Percentiles rank a stretch among this genome's conserved stretches.
phyloP scores from a whole-genome alignment of 2,113 vertebrate genomes.

The Lota lota region DNA sequence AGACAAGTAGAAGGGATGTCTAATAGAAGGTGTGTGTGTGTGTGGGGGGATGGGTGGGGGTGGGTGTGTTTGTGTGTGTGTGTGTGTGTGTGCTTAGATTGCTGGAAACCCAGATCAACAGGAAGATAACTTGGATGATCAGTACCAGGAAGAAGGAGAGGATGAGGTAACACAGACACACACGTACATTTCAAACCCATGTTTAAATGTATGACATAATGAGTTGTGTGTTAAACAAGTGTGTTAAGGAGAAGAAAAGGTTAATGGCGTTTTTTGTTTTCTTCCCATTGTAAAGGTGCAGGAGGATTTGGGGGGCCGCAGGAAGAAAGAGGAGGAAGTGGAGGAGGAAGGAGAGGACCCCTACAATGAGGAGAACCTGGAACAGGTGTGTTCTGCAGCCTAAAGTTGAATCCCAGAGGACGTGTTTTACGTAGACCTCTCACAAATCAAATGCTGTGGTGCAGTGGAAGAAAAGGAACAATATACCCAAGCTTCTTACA shows the following conservation, averaged over 20 bases:
- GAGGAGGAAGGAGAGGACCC: slow-evolving; percentile 83
- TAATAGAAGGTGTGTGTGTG: not conserved
- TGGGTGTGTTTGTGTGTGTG: not conserved
- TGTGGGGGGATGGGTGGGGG: slow-evolving; percentile 14
- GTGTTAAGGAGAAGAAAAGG: no score
- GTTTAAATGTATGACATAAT: no score
- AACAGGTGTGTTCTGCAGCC: slow-evolving; percentile 73
- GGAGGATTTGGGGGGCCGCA: slow-evolving; percentile 85
- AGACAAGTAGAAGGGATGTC: not conserved
- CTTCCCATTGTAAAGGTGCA: slow-evolving; percentile 74
- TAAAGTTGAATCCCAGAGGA: no score
- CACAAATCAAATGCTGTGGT: not conserved
- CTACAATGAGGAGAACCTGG: slow-evolving; percentile 85
- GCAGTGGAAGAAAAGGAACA: not conserved
- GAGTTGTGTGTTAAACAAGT: no score
- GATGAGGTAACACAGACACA: slow-evolving; percentile 81
- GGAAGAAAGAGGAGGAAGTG: slow-evolving; percentile 75
- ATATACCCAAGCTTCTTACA: not conserved
- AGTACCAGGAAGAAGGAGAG: slow-evolving; percentile 94
- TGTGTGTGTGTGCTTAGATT: slow-evolving; percentile 73
- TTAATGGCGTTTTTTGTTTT: not conserved
- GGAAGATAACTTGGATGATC: slow-evolving; percentile 91
- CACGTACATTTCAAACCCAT: not conserved
- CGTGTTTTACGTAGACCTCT: no score
- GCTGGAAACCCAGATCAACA: slow-evolving; percentile 97